Base-by-base conservation (phyloP, 2,888 invertebrate genomes). In the Tetropium fuscum region DNA sequence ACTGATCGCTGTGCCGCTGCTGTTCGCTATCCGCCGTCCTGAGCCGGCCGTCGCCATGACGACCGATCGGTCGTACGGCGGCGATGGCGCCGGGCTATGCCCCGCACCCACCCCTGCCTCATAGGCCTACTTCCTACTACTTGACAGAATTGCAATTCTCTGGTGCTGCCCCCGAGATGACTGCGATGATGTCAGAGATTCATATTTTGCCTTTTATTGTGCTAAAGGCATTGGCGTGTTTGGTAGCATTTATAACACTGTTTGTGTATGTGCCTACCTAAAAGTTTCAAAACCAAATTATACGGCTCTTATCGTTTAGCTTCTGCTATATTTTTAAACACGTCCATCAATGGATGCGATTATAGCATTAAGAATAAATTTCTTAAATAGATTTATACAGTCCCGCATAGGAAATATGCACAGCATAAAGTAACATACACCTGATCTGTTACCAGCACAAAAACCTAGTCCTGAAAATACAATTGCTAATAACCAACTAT, bases 11-110 rank as follows among this genome's bases (percentile, higher is more conserved):
- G 27, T 19, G 51, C 40, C 51, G 40, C 40, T 40, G 51, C 40
- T 51, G 51, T 51, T 51, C 51, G 51, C 51, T 51, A 40, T 51
- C 51, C 51, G 40, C 51, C 51, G 51, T 51, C 34, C 64, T 63
- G 59, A 62, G 58, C 64, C 62, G 51, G 78, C 78, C 79, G 80
- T 81, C 78, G 73, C 76, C 78, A 80, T 81, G 80, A 76, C 77
- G 73, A 81, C 80, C 76, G 75, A 77, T 75, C 76, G 74, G 77
- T 76, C 78, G 77, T 74, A 74, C 72, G 74, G 74, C 74, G 79
- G 76, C 77, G 77, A 74, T 78, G 79, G 78, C 78, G 79, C 78
- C 80, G 75, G 77, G 75, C 56, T 76, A 77, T 77, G 22, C 36
- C 51, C 51, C 51, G 51, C 51, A 18, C 51, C 51, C 51, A 49